Base-by-base conservation (phyloP, 2,888 invertebrate genomes). In the Polia nebulosa region DNA sequence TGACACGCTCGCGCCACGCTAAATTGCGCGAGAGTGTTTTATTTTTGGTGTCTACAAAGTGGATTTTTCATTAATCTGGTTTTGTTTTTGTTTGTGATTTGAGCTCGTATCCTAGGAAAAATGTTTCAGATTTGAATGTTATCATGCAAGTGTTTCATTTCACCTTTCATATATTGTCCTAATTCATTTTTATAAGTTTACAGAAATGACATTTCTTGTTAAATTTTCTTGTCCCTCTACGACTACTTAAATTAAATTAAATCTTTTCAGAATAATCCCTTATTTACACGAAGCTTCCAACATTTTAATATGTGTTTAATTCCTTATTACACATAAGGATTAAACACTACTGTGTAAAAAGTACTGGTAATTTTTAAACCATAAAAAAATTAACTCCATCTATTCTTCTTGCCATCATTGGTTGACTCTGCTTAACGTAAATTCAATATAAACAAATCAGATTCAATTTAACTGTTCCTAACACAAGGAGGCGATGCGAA, bases 21-120 rank as follows among this genome's bases (percentile, higher is more conserved):
- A 62, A 82, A 82, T 68, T 72, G 68, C 64, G 47, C 52, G 75
- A 67, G 52, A 68, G 65, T 66, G 76, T 58, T 80, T 63, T 80
- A 69, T 82, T 72, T 82, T 60, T 51, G 36, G 47, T 41, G 13
- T 49, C 17, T 34, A 32, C 39, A 62, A 44, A 76, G 63, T 66
- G 63, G 22, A 60, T 57, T 61, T 27, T 55, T 39, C 44, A 53
- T 34, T 49, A 36, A 34, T 51, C 27, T 20, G 7, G 52, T 52
- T n/a, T 27, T 45, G 20, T 22, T 72, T 47, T 49, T 29, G 13
- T 55, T 36, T 7, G 13, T 29, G 13, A 27, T 51, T 64, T 56
- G 2, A 4, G 41, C 4, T 6, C 3, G 32, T 22, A 4, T 39
- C 3, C 1, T 27, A 13, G 17, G 6, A 6, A 17, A 51, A n/a